Conservation (phyloP, 2,113 vertebrate genomes). For the Nycticebus coucang region DNA sequence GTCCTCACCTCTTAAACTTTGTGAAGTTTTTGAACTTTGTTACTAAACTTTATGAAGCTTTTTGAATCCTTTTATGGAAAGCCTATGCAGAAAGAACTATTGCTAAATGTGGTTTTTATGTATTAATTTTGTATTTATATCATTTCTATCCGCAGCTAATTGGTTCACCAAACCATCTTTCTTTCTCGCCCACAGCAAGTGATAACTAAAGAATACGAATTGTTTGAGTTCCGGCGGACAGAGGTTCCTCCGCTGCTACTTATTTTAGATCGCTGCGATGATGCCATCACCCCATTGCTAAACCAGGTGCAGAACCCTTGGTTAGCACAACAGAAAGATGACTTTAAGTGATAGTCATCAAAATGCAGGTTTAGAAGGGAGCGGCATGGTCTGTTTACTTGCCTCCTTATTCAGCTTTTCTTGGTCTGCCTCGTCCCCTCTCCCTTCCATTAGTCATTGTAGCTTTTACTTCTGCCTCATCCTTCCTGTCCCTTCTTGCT, state of each 20-base stretch:
- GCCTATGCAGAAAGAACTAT: not conserved
- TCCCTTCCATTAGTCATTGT: not conserved
- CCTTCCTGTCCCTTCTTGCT: not conserved
- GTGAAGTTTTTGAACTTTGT: not conserved
- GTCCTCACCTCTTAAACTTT: constrained; percentile 10
- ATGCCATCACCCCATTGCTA: constrained; percentile 93
- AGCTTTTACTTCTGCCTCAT: constrained; percentile 36
- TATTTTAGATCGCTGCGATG: constrained; percentile 94
- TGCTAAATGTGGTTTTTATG: not conserved
- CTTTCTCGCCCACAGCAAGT: constrained; percentile 90
- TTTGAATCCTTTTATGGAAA: constrained; percentile 41
- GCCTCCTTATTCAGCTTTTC: not conserved
- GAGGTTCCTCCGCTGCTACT: constrained; percentile 96
- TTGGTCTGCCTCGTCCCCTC: constrained; percentile 18
- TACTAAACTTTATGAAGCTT: constrained; percentile 17
- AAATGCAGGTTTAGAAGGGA: not conserved
- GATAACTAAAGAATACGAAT: constrained; percentile 97
- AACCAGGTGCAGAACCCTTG: constrained; percentile 85
- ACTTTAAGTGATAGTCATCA: not conserved
- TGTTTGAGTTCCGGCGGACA: constrained; percentile 97
- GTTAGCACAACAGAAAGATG: not conserved
- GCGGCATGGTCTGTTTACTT: not conserved
- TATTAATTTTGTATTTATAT: not conserved
- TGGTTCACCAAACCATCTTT: not conserved
- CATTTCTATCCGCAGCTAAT: not conserved